Percentiles rank a stretch among this genome's conserved stretches.
These are phyloP conservation scores for Eilema depressum DNA, from an alignment of 2,888 invertebrate genomes.

Conservation along the genomic window DNA sequence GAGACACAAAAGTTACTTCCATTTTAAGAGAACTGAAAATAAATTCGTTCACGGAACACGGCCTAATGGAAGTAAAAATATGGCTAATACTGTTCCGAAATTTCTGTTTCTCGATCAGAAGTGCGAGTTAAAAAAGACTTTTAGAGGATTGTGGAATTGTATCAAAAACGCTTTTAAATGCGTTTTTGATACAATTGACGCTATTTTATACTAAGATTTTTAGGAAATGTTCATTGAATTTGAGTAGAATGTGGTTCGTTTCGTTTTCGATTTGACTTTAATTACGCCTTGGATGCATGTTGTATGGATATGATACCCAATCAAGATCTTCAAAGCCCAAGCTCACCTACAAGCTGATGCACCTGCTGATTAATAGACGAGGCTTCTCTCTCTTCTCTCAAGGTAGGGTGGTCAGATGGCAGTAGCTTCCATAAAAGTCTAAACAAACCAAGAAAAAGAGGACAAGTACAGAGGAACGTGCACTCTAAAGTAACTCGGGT, in stretches of 20 bases:
- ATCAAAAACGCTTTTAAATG: too few species aligned
- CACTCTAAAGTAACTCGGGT: too few species aligned
- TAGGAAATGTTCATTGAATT: background rate
- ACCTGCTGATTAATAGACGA: too few species aligned
- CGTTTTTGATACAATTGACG: conserved; percentile 4
- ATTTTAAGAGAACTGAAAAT: conserved; percentile 49
- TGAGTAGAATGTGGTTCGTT: conserved; percentile 3
- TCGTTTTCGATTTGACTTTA: background rate
- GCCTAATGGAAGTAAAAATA: conserved; percentile 46
- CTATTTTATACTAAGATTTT: background rate
- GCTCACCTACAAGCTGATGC: too few species aligned
- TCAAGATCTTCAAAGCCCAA: accelerated
- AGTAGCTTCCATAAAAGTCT: too few species aligned
- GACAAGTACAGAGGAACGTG: too few species aligned
- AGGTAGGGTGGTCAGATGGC: too few species aligned
- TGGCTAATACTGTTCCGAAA: conserved; percentile 47
- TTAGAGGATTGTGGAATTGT: too few species aligned
- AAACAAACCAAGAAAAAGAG: too few species aligned
- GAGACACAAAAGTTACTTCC: conserved; percentile 40
- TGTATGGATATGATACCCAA: too few species aligned
- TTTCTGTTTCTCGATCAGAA: conserved; percentile 48
- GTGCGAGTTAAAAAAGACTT: conserved; percentile 37
- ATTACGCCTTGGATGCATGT: background rate
- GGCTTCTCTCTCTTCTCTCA: too few species aligned
- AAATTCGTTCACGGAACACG: conserved; percentile 41